Conservation (phyloP, 92 coral and sea anemone genomes). For the Nematostella vectensis region DNA sequence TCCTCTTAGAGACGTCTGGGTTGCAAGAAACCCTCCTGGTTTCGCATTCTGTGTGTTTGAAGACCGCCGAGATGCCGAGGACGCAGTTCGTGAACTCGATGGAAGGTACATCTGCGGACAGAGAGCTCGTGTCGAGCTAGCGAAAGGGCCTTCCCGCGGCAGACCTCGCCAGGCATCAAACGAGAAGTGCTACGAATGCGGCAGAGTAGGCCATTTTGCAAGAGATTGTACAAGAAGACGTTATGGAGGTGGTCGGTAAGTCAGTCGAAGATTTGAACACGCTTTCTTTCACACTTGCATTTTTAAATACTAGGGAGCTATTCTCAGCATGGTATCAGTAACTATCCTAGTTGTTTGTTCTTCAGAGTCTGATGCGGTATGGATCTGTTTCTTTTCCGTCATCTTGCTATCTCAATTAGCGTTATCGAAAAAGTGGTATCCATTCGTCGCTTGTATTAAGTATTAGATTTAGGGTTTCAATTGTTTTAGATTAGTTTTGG, state of each 20-base stretch:
- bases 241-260: conserved; percentile 12
- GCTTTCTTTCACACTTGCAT: no score
- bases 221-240: conserved; percentile 79
- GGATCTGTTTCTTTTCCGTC: no score
- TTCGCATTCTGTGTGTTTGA: conserved; percentile 95
- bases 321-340: no score
- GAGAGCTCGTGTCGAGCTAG: conserved; percentile 83
- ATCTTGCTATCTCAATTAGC: no score
- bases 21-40: conserved; percentile 98
- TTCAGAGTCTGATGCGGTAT: no score
- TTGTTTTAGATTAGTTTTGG: no score
- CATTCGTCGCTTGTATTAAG: no score
- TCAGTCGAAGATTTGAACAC: not conserved
- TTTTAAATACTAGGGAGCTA: no score
- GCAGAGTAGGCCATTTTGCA: conserved; percentile 90
- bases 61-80: conserved; percentile 94
- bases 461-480: no score
- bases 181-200: conserved; percentile 96
- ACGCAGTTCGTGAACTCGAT: conserved; percentile 68
- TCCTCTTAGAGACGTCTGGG: conserved; percentile 96
- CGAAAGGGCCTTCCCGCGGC: conserved; percentile 94
- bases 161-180: conserved; percentile 72
- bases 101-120: conserved; percentile 67
- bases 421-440: no score
- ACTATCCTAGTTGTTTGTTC: no score